A percentile compares a stretch with the other conserved stretches of the same genome.
These are phyloP conservation scores for Hecatera dysodea DNA, from an alignment of 2,888 invertebrate species.

Conservation along the genomic window DNA sequence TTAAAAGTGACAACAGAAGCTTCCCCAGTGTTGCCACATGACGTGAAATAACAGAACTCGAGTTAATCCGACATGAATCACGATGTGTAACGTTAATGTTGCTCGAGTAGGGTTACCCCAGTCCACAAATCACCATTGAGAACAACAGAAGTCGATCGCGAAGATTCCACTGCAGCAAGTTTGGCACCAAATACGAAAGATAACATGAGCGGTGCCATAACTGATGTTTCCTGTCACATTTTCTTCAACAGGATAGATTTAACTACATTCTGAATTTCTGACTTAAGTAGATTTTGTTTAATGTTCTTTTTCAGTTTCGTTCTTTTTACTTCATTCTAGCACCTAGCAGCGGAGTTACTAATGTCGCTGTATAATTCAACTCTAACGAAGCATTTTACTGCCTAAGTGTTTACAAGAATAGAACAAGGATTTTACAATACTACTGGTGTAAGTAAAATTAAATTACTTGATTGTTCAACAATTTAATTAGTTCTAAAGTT, in stretches of 20 bases:
- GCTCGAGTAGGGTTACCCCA: constrained; percentile 51
- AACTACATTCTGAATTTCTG: background rate
- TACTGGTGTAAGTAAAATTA: constrained; percentile 3
- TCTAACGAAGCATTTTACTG: background rate
- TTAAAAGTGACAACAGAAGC: constrained; percentile 36
- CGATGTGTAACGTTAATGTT: constrained; percentile 57
- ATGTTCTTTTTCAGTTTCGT: constrained; percentile 4
- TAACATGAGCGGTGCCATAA: background rate
- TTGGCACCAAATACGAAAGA: constrained; percentile 7
- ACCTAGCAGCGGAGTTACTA: constrained; percentile 7
- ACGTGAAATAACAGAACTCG: constrained; percentile 58
- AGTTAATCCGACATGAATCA: constrained; percentile 64
- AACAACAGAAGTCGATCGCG: background rate
- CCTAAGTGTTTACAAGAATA: constrained; percentile 1
- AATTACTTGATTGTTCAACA: constrained; percentile 19
- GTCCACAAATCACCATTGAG: constrained; percentile 6
- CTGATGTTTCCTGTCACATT: background rate
- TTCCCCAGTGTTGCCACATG: constrained; percentile 55
- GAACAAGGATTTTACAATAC: constrained; percentile 1
- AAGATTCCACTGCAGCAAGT: constrained; percentile 17
- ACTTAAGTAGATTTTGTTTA: background rate
- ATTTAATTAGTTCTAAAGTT: constrained; percentile 26
- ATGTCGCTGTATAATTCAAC: background rate
- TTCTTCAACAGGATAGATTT: background rate
- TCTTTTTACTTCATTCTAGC: constrained; percentile 2